Percentiles rank a stretch among this genome's conserved stretches.
These are phyloP conservation scores for Drosophila testacea DNA, from an alignment of 2,888 invertebrate species.

Conservation along the genomic window DNA sequence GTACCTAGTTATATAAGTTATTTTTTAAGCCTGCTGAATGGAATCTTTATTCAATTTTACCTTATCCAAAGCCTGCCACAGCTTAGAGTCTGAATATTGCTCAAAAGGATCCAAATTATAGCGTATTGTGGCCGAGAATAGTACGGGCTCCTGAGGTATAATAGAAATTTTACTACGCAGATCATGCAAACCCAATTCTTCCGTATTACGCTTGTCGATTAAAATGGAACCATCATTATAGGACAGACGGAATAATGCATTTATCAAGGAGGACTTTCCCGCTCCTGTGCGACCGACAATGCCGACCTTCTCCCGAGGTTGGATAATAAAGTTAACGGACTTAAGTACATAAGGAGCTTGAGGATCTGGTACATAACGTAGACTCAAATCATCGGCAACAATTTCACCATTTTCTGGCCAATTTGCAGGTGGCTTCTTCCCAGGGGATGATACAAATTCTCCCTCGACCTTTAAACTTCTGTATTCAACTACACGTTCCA, in stretches of 20 bases:
- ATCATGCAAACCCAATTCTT: slow-evolving; percentile 90
- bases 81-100: slow-evolving; percentile 90
- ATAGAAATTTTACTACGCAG: slow-evolving; percentile 92
- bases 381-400: slow-evolving; percentile 90
- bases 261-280: slow-evolving; percentile 90
- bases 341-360: slow-evolving; percentile 91
- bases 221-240: slow-evolving; percentile 91
- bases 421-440: slow-evolving; percentile 88
- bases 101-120: slow-evolving; percentile 95
- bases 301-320: slow-evolving; percentile 89
- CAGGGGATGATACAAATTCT: slow-evolving; percentile 88
- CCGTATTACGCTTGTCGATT: slow-evolving; percentile 92
- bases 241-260: slow-evolving; percentile 92
- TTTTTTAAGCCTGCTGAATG: background rate
- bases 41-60: slow-evolving; percentile 83
- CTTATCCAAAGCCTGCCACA: slow-evolving; percentile 94
- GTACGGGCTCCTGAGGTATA: slow-evolving; percentile 93
- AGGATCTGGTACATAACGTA: slow-evolving; percentile 89
- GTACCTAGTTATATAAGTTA: slow-evolving; percentile 63
- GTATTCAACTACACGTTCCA: slow-evolving; percentile 90
- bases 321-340: slow-evolving; percentile 88
- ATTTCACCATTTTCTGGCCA: slow-evolving; percentile 91
- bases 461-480: slow-evolving; percentile 85
- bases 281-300: slow-evolving; percentile 91
- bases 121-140: slow-evolving; percentile 94